Conservation (phyloP, 1,140 invertebrate species). For the Macrotrachela quadricornifera region DNA sequence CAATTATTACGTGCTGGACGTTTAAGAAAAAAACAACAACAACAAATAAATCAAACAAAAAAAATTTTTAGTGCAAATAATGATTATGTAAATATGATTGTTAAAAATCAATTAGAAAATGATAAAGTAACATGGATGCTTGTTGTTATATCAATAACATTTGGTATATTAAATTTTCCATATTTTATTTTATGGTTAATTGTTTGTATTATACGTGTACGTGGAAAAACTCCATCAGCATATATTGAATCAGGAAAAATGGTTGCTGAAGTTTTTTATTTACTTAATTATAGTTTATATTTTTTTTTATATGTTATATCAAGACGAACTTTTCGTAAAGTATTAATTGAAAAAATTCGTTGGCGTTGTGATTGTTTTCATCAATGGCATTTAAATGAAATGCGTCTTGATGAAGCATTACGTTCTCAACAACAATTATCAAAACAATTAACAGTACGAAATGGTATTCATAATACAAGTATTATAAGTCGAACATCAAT, state of each 20-base stretch:
- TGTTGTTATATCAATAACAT: slow-evolving; percentile 4
- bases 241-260: not conserved
- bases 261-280: slow-evolving; percentile 4
- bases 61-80: no score
- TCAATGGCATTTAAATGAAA: no score
- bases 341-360: not conserved
- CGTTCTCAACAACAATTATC: no score
- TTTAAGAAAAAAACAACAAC: no score
- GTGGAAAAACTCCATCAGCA: not conserved
- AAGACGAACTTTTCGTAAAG: not conserved
- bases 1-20: no score
- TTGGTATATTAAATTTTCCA: slow-evolving; percentile 1
- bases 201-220: not conserved
- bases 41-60: no score
- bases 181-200: slow-evolving; percentile 5
- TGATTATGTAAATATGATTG: not conserved
- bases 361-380: not conserved
- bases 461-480: no score
- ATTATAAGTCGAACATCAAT: no score
- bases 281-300: slow-evolving; percentile 6
- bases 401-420: no score
- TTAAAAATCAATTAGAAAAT: slow-evolving; percentile 7
- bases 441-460: no score
- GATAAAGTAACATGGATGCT: slow-evolving; percentile 5
- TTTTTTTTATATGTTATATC: slow-evolving; percentile 6